phyloP scores from a whole-genome alignment of 2,888 invertebrate genomes.

The Eilema depressum region DNA sequence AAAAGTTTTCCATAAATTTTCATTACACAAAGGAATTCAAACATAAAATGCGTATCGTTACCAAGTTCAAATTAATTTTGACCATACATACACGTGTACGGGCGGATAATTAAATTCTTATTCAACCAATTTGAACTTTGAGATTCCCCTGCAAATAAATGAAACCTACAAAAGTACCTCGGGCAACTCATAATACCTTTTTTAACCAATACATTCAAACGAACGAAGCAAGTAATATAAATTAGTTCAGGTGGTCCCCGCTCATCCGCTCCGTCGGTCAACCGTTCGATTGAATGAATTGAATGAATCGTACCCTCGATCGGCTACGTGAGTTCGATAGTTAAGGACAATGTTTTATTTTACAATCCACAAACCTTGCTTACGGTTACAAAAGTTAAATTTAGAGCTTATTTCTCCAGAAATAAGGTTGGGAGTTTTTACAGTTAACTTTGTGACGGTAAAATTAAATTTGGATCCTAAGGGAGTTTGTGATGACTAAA shows the following conservation, averaged over 20 bases:
- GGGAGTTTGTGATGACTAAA: conserved; percentile 61
- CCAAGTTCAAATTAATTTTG: conserved; percentile 20
- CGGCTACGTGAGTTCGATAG: conserved; percentile 58
- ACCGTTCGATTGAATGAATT: conserved; percentile 68
- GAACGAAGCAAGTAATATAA: conserved; percentile 59
- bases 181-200: conserved; percentile 29
- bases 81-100: conserved; percentile 7
- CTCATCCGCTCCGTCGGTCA: conserved; percentile 64
- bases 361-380: conserved; percentile 35
- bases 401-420: conserved; percentile 37
- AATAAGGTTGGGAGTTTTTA: conserved; percentile 28
- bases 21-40: conserved; percentile 12
- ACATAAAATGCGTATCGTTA: conserved; percentile 13
- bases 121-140: conserved; percentile 14
- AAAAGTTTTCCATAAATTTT: neutral
- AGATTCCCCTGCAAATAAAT: conserved; percentile 22
- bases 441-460: conserved; percentile 7
- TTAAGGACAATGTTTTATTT: conserved; percentile 49
- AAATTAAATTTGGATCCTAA: conserved; percentile 34
- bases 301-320: conserved; percentile 56
- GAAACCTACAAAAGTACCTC: conserved; percentile 19
- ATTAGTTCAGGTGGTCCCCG: conserved; percentile 67
- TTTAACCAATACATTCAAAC: conserved; percentile 48
- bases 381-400: conserved; percentile 30
- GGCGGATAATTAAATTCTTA: conserved; percentile 25